phyloP scores from a whole-genome alignment of 2,797 vertebrate species.

The Carapus acus region DNA sequence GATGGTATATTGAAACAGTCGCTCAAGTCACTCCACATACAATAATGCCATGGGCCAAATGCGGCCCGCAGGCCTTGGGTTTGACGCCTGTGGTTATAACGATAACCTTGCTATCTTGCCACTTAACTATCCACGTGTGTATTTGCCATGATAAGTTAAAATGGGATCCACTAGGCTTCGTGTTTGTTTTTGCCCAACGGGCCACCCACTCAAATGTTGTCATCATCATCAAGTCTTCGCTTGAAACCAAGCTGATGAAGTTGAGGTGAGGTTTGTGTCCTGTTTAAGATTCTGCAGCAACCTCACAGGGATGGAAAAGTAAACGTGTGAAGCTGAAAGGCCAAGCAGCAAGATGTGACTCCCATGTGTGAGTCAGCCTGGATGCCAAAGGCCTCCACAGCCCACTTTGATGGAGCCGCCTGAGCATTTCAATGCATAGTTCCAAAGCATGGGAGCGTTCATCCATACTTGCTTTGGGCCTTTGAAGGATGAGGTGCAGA shows the following conservation, averaged over 20 bases:
- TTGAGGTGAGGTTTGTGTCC: background rate
- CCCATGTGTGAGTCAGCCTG: conserved; percentile 26
- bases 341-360: conserved; percentile 19
- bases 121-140: conserved; percentile 57
- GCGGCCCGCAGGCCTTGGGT: too few relatives aligned
- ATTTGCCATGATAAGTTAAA: conserved; percentile 54
- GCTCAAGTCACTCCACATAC: too few relatives aligned
- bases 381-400: conserved; percentile 3
- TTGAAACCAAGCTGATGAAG: too few relatives aligned
- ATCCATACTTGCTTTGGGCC: conserved; percentile 10
- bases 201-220: conserved; percentile 1
- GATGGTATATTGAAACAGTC: too few relatives aligned
- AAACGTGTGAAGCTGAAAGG: conserved; percentile 15
- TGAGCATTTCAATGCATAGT: conserved; percentile 34
- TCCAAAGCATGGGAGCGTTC: conserved; percentile 23
- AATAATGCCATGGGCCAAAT: too few relatives aligned
- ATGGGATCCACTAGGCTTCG: conserved; percentile 24
- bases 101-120: conserved; percentile 61
- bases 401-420: conserved; percentile 43
- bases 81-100: conserved; percentile 43
- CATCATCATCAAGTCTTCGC: too few relatives aligned
- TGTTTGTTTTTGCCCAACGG: conserved; percentile 22
- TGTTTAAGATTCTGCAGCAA: background rate
- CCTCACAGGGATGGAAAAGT: conserved; percentile 7
- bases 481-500: conserved; percentile 31